A percentile compares a stretch with the other conserved stretches of the same genome.
Evolutionary conservation across 2,797 vertebrate genomes (phyloP).

Genomic region (Cyclopterus lumpus): DNA sequence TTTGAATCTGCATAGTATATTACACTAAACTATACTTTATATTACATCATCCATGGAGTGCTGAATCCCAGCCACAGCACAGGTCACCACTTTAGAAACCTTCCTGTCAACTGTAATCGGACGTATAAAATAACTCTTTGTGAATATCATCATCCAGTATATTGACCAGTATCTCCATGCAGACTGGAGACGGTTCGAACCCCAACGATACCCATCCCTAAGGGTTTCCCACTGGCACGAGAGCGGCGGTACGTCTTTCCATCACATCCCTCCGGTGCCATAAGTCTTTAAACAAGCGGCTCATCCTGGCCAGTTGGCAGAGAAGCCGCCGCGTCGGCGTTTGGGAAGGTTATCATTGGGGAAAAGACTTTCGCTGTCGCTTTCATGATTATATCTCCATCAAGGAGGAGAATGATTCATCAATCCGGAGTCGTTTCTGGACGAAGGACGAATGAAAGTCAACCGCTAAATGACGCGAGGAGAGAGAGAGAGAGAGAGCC

Average conservation of each 20-base stretch:
- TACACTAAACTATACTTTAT: not conserved
- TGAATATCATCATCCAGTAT: not conserved
- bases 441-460: conserved; percentile 9
- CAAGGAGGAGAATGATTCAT: conserved; percentile 4
- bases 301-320: not conserved
- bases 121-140: not conserved
- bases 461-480: conserved; percentile 5
- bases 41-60: not conserved
- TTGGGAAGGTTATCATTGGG: not conserved
- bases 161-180: not conserved
- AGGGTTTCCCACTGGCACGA: not conserved
- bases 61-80: not conserved
- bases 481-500: too few relatives aligned
- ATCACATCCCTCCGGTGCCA: not conserved
- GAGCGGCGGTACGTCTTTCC: not conserved
- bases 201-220: not conserved
- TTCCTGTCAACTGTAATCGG: not conserved
- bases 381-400: conserved; percentile 7
- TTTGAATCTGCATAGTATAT: not conserved
- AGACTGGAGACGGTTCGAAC: not conserved
- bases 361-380: not conserved
- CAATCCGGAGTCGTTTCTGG: not conserved
- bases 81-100: not conserved
- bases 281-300: not conserved
- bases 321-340: not conserved